Percentiles rank a stretch among this genome's conserved stretches.
phyloP scores from a whole-genome alignment of 2,888 invertebrate species.

The Xestia xanthographa region DNA sequence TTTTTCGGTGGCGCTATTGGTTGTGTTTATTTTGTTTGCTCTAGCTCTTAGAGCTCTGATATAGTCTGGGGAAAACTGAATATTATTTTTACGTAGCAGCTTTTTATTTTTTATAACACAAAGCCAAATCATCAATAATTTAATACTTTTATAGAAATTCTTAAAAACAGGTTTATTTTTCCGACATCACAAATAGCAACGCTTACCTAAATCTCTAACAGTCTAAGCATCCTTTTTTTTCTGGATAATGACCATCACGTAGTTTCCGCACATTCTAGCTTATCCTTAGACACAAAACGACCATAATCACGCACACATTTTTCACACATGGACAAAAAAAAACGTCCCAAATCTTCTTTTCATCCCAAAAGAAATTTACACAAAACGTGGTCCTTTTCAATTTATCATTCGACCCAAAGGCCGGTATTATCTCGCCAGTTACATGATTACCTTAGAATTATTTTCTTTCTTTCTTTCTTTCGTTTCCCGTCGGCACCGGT shows the following conservation, averaged over 20 bases:
- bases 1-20: slow-evolving; percentile 6
- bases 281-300: slow-evolving; percentile 15
- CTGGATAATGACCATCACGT: neutral
- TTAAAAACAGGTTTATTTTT: neutral
- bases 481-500: slow-evolving; percentile 23
- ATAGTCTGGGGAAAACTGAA: neutral
- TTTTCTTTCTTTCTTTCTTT: slow-evolving; percentile 51
- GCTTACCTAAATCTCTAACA: neutral
- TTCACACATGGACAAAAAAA: slow-evolving; percentile 42
- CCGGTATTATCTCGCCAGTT: slow-evolving; percentile 64
- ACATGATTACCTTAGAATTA: slow-evolving; percentile 68
- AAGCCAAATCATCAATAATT: neutral
- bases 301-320: slow-evolving; percentile 35
- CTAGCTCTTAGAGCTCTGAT: neutral
- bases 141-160: neutral
- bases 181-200: neutral
- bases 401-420: slow-evolving; percentile 61
- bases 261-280: neutral
- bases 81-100: no score
- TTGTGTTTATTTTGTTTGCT: slow-evolving; percentile 4
- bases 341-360: slow-evolving; percentile 25
- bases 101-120: neutral
- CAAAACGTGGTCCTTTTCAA: slow-evolving; percentile 59
- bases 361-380: slow-evolving; percentile 49
- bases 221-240: neutral